phyloP scores from a whole-genome alignment of 2,888 invertebrate species.

The Cenopis cana region DNA sequence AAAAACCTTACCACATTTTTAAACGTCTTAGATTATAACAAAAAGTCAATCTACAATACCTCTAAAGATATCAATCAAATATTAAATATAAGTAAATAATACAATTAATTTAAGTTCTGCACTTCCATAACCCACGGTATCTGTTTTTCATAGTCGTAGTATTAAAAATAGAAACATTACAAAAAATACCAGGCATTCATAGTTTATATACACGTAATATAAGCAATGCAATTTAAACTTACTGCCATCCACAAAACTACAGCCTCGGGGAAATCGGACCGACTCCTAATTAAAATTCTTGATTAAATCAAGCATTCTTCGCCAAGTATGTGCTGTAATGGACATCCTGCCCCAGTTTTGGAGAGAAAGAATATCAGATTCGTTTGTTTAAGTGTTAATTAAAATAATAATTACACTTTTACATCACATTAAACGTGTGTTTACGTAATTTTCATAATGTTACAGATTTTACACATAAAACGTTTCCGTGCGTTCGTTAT shows the following conservation, averaged over 20 bases:
- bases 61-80: too few species aligned
- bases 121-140: too few species aligned
- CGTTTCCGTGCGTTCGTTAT: too few species aligned
- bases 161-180: not conserved
- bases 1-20: too few species aligned
- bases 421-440: not conserved
- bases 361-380: slow-evolving; percentile 1
- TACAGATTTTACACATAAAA: not conserved
- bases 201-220: not conserved
- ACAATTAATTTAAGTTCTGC: too few species aligned
- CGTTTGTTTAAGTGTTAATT: not conserved
- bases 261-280: slow-evolving; percentile 10
- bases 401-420: not conserved
- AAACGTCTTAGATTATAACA: too few species aligned
- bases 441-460: not conserved
- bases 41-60: too few species aligned
- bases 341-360: slow-evolving; percentile 2
- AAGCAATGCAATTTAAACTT: slow-evolving; percentile 19
- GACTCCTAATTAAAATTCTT: slow-evolving; percentile 15
- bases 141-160: too few species aligned
- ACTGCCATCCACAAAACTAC: slow-evolving; percentile 10
- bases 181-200: not conserved
- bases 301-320: slow-evolving; percentile 19
- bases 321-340: slow-evolving; percentile 8
- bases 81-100: too few species aligned